Conservation (phyloP, 1,140 invertebrate species). For the Apis cerana region DNA sequence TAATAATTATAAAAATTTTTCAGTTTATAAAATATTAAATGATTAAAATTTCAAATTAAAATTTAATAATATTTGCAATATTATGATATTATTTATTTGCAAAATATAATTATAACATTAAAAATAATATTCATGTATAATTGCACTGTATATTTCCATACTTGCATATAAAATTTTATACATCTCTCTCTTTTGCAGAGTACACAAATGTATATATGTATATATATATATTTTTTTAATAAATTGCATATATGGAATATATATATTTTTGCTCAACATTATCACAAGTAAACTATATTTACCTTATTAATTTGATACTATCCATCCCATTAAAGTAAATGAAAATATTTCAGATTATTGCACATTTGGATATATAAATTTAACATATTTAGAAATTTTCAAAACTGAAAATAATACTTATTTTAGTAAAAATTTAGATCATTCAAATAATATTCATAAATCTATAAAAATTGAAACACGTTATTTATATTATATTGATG, state of each 20-base stretch:
- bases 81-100: background rate
- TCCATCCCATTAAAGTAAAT: constrained; percentile 31
- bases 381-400: constrained; percentile 31
- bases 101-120: constrained; percentile 15
- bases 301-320: constrained; percentile 36
- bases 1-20: background rate
- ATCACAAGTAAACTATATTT: constrained; percentile 12
- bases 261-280: constrained; percentile 10
- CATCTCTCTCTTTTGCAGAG: constrained; percentile 24
- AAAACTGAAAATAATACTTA: constrained; percentile 37
- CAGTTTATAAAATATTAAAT: constrained; percentile 7
- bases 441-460: constrained; percentile 1
- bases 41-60: background rate
- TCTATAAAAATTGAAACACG: background rate
- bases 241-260: constrained; percentile 9
- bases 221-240: constrained; percentile 1
- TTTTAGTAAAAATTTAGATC: constrained; percentile 3
- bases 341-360: constrained; percentile 26
- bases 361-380: constrained; percentile 23
- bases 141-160: background rate
- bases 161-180: constrained; percentile 26
- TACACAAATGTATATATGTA: background rate
- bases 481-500: background rate
- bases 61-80: background rate
- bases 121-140: background rate